These are phyloP conservation scores for Drosophila kanekoi DNA, from an alignment of 2,888 invertebrate genomes.

Conservation along the genomic window DNA sequence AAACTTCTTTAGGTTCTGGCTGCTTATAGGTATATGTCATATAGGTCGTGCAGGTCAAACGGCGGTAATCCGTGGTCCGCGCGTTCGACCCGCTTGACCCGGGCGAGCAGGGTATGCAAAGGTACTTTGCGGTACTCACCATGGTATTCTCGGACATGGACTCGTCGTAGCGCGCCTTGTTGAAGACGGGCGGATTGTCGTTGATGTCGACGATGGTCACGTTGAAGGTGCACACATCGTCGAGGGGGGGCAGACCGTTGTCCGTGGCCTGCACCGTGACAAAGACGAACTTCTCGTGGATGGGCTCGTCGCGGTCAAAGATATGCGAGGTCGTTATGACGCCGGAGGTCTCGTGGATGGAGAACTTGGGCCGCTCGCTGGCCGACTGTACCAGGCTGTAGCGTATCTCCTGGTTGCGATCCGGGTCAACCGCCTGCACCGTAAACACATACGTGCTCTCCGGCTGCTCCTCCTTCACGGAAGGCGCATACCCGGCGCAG, in stretches of 20 bases:
- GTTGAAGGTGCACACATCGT: slow-evolving; percentile 97
- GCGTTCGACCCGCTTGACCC: slow-evolving; percentile 51
- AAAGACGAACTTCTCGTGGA: slow-evolving; percentile 92
- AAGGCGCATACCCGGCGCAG: slow-evolving; percentile 93
- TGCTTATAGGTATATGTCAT: too few species aligned
- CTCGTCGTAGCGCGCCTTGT: slow-evolving; percentile 88
- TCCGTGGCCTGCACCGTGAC: slow-evolving; percentile 96
- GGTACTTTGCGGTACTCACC: slow-evolving; percentile 83
- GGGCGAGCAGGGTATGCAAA: not conserved
- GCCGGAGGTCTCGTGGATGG: slow-evolving; percentile 91
- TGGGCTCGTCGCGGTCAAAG: slow-evolving; percentile 96
- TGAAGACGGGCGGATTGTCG: slow-evolving; percentile 89
- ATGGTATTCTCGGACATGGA: slow-evolving; percentile 93
- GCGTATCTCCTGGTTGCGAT: slow-evolving; percentile 91
- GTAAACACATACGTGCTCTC: slow-evolving; percentile 90
- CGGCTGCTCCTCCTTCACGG: slow-evolving; percentile 92
- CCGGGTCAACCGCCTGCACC: slow-evolving; percentile 86
- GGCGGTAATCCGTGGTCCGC: slow-evolving; percentile 83
- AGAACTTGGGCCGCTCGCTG: slow-evolving; percentile 91
- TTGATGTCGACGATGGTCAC: slow-evolving; percentile 96
- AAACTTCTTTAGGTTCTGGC: not conserved
- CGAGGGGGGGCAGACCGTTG: slow-evolving; percentile 94
- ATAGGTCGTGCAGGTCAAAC: slow-evolving; percentile 47
- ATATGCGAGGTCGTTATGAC: slow-evolving; percentile 91
- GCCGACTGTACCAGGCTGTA: slow-evolving; percentile 93